A percentile compares a stretch with the other conserved stretches of the same genome.
Conservation (phyloP, 2,888 invertebrate genomes). For the Dasypolia templi region DNA sequence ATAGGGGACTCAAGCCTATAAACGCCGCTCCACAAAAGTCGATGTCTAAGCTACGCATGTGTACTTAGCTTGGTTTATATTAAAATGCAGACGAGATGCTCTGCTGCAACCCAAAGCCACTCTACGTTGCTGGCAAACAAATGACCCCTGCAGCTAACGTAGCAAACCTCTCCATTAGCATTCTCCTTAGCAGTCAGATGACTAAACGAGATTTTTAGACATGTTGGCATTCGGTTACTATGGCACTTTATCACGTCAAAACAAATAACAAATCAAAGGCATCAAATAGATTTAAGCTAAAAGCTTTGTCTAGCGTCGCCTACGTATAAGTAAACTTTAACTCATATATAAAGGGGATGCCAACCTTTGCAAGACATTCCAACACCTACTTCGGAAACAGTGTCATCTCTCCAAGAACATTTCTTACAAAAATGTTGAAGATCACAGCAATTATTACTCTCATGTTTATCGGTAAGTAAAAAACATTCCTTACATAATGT, state of each 20-base stretch:
- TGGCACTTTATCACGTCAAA: constrained; percentile 8
- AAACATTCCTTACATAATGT: neutral
- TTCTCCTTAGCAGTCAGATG: too few species aligned
- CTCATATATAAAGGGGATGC: constrained; percentile 12
- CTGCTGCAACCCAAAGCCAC: neutral
- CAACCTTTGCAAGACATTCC: neutral
- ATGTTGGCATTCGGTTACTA: neutral
- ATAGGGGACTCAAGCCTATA: too few species aligned
- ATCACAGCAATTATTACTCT: constrained; percentile 2
- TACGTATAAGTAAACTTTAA: constrained; percentile 12
- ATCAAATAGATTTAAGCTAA: constrained; percentile 13
- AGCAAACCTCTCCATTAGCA: too few species aligned
- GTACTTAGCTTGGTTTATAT: too few species aligned
- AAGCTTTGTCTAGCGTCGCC: constrained; percentile 15
- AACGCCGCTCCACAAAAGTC: too few species aligned
- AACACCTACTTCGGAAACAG: neutral
- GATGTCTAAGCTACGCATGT: too few species aligned
- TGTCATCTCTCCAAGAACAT: constrained; percentile 10
- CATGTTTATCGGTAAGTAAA: constrained; percentile 18
- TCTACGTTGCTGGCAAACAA: neutral
- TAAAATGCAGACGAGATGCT: too few species aligned
- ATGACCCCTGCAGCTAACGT: neutral
- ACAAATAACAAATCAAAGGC: constrained; percentile 6
- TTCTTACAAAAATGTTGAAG: constrained; percentile 11
- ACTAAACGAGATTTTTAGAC: too few species aligned